These are phyloP conservation scores for Drosophila sordidapex DNA, from an alignment of 2,888 invertebrate species.

Conservation along the genomic window DNA sequence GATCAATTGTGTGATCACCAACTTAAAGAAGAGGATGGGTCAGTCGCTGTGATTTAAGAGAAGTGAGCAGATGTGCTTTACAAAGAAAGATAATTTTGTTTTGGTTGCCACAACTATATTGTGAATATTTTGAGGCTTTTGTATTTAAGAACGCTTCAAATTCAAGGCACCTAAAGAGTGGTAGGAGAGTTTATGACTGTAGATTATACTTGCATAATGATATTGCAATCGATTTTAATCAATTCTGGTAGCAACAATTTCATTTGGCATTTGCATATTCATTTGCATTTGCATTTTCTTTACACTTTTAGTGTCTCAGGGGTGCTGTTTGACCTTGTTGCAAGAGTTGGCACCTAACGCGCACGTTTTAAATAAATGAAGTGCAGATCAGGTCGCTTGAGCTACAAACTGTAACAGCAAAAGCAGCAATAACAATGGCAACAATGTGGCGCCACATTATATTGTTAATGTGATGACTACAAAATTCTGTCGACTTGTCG, in stretches of 20 bases:
- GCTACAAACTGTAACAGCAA: not conserved
- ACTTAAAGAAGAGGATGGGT: no score
- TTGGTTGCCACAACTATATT: not conserved
- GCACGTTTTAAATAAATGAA: slow-evolving; percentile 67
- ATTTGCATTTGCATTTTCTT: slow-evolving; percentile 33
- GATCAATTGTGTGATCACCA: no score
- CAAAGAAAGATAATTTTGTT: no score
- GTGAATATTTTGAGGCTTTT: not conserved
- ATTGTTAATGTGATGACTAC: slow-evolving; percentile 72
- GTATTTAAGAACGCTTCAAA: not conserved
- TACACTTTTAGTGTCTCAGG: slow-evolving; percentile 13
- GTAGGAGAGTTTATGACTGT: slow-evolving; percentile 3
- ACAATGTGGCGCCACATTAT: slow-evolving; percentile 57
- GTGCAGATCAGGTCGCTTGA: slow-evolving; percentile 36
- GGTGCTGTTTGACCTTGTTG: slow-evolving; percentile 59
- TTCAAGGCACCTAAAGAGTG: no score
- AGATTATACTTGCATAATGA: slow-evolving; percentile 17
- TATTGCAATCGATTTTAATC: slow-evolving; percentile 56
- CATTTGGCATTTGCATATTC: slow-evolving; percentile 47
- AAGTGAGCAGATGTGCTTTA: no score
- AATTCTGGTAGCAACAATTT: slow-evolving; percentile 50
- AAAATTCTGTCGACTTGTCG: slow-evolving; percentile 69
- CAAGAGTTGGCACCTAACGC: slow-evolving; percentile 43
- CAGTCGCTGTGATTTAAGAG: no score
- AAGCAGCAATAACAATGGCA: slow-evolving; percentile 25